phyloP scores from a whole-genome alignment of 2,888 invertebrate genomes.

The Lycocerus yunnanus region DNA sequence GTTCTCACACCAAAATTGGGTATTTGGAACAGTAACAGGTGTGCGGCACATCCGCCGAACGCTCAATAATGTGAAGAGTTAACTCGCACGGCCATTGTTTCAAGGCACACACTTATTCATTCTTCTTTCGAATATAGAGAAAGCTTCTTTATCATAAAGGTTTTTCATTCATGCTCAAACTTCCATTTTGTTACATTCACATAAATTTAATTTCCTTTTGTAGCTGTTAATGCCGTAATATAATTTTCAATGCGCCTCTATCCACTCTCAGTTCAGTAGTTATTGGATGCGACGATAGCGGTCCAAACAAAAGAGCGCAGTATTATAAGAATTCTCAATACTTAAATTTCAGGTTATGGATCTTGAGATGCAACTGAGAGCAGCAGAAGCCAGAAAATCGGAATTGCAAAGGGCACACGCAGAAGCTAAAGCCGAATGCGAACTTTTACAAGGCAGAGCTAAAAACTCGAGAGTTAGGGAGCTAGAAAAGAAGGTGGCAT shows the following conservation, averaged over 20 bases:
- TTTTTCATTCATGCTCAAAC: background rate
- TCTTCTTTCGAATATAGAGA: background rate
- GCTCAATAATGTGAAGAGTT: background rate
- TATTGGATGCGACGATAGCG: background rate
- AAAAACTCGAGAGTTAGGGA: slow-evolving; percentile 85
- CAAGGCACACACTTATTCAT: background rate
- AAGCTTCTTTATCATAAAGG: background rate
- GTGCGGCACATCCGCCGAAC: background rate
- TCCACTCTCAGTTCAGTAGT: no score
- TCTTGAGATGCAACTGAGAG: slow-evolving; percentile 75
- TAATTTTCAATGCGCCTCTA: no score
- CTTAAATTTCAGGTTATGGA: slow-evolving; percentile 55
- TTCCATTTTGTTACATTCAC: background rate
- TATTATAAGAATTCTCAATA: no score
- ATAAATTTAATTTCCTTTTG: background rate
- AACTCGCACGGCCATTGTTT: background rate
- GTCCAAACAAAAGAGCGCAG: no score
- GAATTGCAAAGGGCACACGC: slow-evolving; percentile 79
- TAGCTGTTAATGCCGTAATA: background rate
- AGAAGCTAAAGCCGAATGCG: slow-evolving; percentile 72
- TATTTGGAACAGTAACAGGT: background rate
- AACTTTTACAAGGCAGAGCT: slow-evolving; percentile 64
- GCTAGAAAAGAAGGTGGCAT: slow-evolving; percentile 84
- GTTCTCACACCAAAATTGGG: background rate
- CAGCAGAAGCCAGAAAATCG: slow-evolving; percentile 76